A percentile compares a stretch with the other conserved stretches of the same genome.
These are phyloP conservation scores for Phrynosoma platyrhinos DNA, from an alignment of 2,113 vertebrate genomes.

Conservation along the genomic window DNA sequence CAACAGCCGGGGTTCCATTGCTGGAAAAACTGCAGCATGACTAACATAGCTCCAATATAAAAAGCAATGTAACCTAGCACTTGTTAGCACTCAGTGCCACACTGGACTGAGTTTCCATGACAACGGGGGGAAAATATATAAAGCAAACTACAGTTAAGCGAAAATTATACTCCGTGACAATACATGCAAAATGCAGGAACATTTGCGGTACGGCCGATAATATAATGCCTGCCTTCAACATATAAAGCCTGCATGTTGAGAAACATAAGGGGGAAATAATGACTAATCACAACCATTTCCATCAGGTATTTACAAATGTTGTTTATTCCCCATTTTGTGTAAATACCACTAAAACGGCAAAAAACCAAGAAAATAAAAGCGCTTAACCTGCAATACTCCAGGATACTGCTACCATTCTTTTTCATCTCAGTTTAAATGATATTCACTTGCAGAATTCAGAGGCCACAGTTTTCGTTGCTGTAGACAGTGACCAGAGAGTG, in stretches of 20 bases:
- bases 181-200: conserved; percentile 67
- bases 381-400: not conserved
- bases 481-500: conserved; percentile 62
- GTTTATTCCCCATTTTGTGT: not conserved
- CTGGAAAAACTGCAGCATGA: conserved; percentile 41
- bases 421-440: not conserved
- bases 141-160: conserved; percentile 76
- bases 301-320: not conserved
- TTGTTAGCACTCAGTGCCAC: conserved; percentile 66
- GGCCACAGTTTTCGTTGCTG: conserved; percentile 40
- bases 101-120: conserved; percentile 68
- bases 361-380: conserved; percentile 18
- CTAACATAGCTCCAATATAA: conserved; percentile 63
- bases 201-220: conserved; percentile 58
- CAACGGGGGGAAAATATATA: conserved; percentile 73
- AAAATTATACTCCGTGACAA: conserved; percentile 79
- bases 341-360: conserved; percentile 29
- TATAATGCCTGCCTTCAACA: conserved; percentile 57
- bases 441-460: rapidly evolving
- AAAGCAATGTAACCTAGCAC: conserved; percentile 67
- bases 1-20: not conserved
- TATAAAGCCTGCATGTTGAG: conserved; percentile 49
- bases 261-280: conserved; percentile 53
- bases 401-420: rapidly evolving
- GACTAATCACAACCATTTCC: not conserved